phyloP scores from a whole-genome alignment of 2,888 invertebrate species.

The Brenthis hecate region DNA sequence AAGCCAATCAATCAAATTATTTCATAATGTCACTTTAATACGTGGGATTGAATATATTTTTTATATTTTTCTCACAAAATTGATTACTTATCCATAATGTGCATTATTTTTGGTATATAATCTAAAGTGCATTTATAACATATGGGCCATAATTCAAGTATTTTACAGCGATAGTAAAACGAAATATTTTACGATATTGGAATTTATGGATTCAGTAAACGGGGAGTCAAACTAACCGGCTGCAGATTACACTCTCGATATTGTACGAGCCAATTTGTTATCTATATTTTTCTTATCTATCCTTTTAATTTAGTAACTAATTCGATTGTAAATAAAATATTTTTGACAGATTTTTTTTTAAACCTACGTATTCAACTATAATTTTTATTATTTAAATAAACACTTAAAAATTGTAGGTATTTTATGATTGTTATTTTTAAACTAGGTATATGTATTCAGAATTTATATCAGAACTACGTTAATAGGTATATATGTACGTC shows the following conservation, averaged over 20 bases:
- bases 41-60: not conserved
- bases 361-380: too few species aligned
- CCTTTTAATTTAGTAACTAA: too few species aligned
- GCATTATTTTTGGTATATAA: not conserved
- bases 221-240: slow-evolving; percentile 5
- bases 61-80: not conserved
- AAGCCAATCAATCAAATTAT: too few species aligned
- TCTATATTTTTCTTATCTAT: not conserved
- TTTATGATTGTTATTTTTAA: too few species aligned
- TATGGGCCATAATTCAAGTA: slow-evolving; percentile 14
- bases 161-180: slow-evolving; percentile 41
- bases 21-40: too few species aligned
- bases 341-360: too few species aligned
- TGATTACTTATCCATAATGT: slow-evolving; percentile 9
- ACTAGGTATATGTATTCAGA: too few species aligned
- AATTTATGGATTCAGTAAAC: slow-evolving; percentile 10
- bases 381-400: too few species aligned
- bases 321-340: too few species aligned
- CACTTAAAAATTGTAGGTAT: too few species aligned
- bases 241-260: slow-evolving; percentile 7
- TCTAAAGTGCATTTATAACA: slow-evolving; percentile 18
- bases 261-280: slow-evolving; percentile 8
- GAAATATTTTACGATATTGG: slow-evolving; percentile 51
- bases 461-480: too few species aligned
- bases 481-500: too few species aligned